phyloP scores from a whole-genome alignment of 2,113 vertebrate genomes.

The Cephalophus harveyi region DNA sequence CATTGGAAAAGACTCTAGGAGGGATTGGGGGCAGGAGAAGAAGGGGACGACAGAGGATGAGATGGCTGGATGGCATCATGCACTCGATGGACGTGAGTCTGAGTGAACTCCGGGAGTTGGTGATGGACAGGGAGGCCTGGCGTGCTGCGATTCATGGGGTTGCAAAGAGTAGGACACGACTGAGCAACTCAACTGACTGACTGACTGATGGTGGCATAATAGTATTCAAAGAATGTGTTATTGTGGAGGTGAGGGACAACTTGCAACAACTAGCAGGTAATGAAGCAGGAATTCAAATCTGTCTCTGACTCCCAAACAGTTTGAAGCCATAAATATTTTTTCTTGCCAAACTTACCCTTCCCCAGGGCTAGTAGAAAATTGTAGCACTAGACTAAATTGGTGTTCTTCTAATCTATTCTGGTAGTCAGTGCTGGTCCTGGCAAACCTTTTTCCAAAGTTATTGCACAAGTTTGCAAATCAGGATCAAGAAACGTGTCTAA shows the following conservation, averaged over 20 bases:
- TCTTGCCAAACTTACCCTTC: not conserved
- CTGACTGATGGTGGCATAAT: not conserved
- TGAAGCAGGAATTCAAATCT: not conserved
- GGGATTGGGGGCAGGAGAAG: too few relatives aligned
- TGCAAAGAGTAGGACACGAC: too few relatives aligned
- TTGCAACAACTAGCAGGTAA: not conserved
- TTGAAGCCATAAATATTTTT: not conserved
- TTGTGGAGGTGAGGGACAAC: not conserved
- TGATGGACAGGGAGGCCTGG: too few relatives aligned
- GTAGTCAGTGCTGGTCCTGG: not conserved
- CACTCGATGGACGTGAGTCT: too few relatives aligned
- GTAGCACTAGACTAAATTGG: not conserved
- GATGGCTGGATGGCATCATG: too few relatives aligned
- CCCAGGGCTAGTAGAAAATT: not conserved
- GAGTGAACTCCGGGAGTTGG: too few relatives aligned
- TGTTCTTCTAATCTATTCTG: constrained; percentile 11
- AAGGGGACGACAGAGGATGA: too few relatives aligned
- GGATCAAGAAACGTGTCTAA: constrained; percentile 19
- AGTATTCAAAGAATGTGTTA: not conserved
- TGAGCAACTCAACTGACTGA: too few relatives aligned
- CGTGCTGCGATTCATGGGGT: too few relatives aligned
- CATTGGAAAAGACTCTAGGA: too few relatives aligned
- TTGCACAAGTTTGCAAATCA: not conserved
- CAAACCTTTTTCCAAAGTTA: constrained; percentile 30
- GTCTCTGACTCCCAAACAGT: not conserved